Evolutionary conservation across 2,113 vertebrate genomes (phyloP), one percentile per base, ranked within the genome.

Genomic region (Spheniscus mendiculus): DNA sequence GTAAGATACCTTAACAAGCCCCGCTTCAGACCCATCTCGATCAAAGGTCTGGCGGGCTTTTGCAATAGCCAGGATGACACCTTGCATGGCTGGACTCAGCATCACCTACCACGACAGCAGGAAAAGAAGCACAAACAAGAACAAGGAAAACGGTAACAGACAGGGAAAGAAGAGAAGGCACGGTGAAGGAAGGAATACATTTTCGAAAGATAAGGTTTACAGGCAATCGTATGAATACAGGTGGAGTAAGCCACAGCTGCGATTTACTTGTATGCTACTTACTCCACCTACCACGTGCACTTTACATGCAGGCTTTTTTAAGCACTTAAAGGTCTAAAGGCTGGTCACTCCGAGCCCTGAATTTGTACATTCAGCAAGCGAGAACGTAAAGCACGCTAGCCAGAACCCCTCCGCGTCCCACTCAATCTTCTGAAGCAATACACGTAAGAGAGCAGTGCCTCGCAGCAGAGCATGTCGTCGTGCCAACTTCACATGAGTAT

Each of bases 11-110:
- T 99, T 99, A 58, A 99, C 99, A 81, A 99, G 99, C 94, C 99
- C 99, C 34, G 99, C 99, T 98, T 99, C 99, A 94, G 99, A 99
- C 61, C 99, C 99, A 21, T 99, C 99, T 9, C 97, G 98, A 97
- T 99, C 99, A 98, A 99, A 99, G 29, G 97, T 98, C 91, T 99
- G 98, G 78, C 99, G 99, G 98, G 99, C 99, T 98, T 99, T 99
- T 71, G 99, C 99, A 83, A 99, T 99, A 92, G 99, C 99, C 91
- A 99, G 97, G 96, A 99, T 99, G 97, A 99, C 98, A 23, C 99
- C 99, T 98, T 99, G 99, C 99, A 99, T 99, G 82, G 99, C 99
- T 71, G 99, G 99, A 72, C 99, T 99, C 96, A 99, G 98, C 99
- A 99, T 99, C 98, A 99, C 99, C 99, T 99, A 87, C 97, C 98